A percentile compares a stretch with the other conserved stretches of the same genome.
phyloP scores from a whole-genome alignment of 2,888 invertebrate species.

The Pherbina coryleti region DNA sequence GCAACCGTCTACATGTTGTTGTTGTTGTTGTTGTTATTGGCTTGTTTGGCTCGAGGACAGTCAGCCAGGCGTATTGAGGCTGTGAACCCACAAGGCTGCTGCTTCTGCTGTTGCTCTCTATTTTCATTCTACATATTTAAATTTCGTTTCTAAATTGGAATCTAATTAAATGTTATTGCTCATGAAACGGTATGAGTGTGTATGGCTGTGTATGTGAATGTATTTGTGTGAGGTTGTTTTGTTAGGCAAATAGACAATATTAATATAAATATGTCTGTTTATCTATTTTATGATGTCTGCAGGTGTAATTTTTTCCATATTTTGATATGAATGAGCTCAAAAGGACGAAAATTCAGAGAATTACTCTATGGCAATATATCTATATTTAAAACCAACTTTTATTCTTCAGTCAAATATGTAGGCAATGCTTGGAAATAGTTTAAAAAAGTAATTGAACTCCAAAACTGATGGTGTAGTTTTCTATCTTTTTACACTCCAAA shows the following conservation, averaged over 20 bases:
- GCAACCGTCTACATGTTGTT: background rate
- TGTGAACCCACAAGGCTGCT: background rate
- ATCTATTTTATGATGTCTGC: background rate
- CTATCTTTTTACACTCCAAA: too few relatives aligned
- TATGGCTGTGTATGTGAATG: background rate
- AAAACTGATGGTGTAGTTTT: too few relatives aligned
- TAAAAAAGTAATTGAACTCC: too few relatives aligned
- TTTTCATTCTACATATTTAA: slow-evolving; percentile 3
- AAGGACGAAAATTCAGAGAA: slow-evolving; percentile 12
- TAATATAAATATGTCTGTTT: background rate
- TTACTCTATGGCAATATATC: too few relatives aligned
- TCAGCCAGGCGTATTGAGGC: background rate
- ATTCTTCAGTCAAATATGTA: too few relatives aligned
- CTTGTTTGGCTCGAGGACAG: background rate
- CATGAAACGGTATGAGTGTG: background rate
- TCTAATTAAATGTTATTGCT: slow-evolving; percentile 30
- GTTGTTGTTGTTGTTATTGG: background rate
- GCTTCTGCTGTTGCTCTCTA: background rate
- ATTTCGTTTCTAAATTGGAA: slow-evolving; percentile 16
- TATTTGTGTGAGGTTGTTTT: too few relatives aligned
- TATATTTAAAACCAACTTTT: too few relatives aligned
- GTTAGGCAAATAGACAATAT: too few relatives aligned
- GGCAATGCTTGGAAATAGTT: too few relatives aligned
- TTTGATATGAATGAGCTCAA: background rate
- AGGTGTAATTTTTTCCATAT: background rate